Base-by-base conservation (phyloP, 2,797 vertebrate species). In the Chromobotia macracanthus region DNA sequence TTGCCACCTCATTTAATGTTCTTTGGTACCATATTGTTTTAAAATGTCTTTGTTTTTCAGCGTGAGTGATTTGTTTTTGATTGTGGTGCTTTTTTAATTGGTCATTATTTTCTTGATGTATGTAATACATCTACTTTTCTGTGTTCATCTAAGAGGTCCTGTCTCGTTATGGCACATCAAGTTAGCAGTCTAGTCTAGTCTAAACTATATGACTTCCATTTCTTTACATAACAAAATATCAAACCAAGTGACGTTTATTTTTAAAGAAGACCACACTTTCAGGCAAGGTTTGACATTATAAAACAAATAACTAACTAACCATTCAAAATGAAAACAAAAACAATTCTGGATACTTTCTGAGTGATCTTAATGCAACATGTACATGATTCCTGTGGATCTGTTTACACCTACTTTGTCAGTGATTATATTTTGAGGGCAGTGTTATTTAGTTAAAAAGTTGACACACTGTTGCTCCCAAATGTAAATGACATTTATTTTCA, bases 41-140 rank as follows among this genome's bases (percentile, higher is more conserved):
- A 3, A 66, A 23, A 16, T 46, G 19, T 68, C 23, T 58, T 6
- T 66, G 41, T 61, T 56, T 35, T 63, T 10, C 31, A 25, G 73
- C 53, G 50, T n/a, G 19, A 41, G 50, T 25, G 61, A 53, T 66
- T 25, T 75, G 12, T 58, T 48, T 48, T 60, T 46, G 5, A 58
- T 56, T 35, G 38, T 60, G 51, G 2, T 77, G 72, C 18, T 67
- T 28, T n/a, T 56, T 67, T 25, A 41, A 44, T 25, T 56, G 50
- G 41, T 67, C 19, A 65, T 4, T 67, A 35, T 44, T 19, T 64
- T 51, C 25, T 48, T 66, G 25, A 51, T 75, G 31, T 55, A 55
- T 65, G 19, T 11, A 9, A 67, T 28, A 56, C 35, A 76, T 56
- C 3, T 56, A 19, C 21, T 50, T 13, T 41, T 13, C 31, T 55